Evolutionary conservation across 1,140 invertebrate species (phyloP).

Genomic region (Proales similis): DNA sequence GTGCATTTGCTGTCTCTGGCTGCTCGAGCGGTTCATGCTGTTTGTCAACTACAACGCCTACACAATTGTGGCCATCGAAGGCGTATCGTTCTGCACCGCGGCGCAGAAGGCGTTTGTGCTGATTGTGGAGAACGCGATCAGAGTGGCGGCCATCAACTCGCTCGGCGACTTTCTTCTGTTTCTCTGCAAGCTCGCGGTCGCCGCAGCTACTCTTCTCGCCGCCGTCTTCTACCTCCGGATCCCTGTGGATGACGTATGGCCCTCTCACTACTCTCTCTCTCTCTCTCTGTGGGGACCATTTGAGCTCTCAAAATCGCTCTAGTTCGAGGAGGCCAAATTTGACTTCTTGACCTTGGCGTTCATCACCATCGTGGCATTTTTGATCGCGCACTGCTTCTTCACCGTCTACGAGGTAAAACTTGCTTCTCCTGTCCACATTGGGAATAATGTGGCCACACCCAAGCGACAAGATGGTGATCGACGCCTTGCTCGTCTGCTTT

Average conservation of each 20-base stretch:
- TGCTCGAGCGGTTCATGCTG: constrained; percentile 75
- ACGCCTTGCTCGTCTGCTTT: constrained; percentile 91
- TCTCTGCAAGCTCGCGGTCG: constrained; percentile 74
- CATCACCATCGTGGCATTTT: constrained; percentile 57
- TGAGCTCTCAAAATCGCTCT: constrained; percentile 39
- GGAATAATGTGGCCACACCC: background rate
- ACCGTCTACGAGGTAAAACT: constrained; percentile 86
- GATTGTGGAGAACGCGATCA: constrained; percentile 73
- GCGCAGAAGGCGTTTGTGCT: constrained; percentile 80
- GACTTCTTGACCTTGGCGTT: constrained; percentile 56
- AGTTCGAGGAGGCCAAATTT: constrained; percentile 57
- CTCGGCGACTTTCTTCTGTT: constrained; percentile 84
- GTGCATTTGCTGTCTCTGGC: constrained; percentile 81
- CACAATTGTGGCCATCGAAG: constrained; percentile 84
- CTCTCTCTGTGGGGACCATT: constrained; percentile 51
- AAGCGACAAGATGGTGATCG: constrained; percentile 72
- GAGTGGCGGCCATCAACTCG: constrained; percentile 81
- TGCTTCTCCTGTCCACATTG: background rate
- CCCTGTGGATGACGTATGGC: constrained; percentile 16
- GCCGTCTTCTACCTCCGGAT: constrained; percentile 53
- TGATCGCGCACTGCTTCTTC: constrained; percentile 80
- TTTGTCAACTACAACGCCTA: constrained; percentile 80
- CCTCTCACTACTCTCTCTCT: constrained; percentile 40
- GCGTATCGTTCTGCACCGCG: constrained; percentile 79
- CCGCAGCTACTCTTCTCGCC: constrained; percentile 60